phyloP scores from a whole-genome alignment of 2,888 invertebrate species.

The Andrena minutula region DNA sequence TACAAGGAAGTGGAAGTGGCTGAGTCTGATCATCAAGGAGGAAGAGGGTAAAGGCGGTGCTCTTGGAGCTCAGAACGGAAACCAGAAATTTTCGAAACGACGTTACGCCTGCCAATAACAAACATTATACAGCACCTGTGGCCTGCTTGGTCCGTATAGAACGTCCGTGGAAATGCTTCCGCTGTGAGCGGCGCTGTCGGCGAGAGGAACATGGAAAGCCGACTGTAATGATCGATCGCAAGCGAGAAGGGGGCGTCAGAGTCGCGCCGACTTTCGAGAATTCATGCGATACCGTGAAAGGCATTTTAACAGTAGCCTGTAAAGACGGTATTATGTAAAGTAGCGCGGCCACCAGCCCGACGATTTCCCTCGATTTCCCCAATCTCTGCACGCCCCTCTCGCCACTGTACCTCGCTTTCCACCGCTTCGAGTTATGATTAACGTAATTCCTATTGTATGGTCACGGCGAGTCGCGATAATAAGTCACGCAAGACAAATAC shows the following conservation, averaged over 20 bases:
- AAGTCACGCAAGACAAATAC: conserved; percentile 19
- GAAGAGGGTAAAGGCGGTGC: background rate
- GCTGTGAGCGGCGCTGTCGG: conserved; percentile 35
- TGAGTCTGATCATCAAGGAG: background rate
- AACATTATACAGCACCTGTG: conserved; percentile 23
- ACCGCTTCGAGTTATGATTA: conserved; percentile 10
- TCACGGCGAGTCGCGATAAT: conserved; percentile 31
- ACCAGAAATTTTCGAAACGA: conserved; percentile 12
- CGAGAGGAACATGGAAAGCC: conserved; percentile 28
- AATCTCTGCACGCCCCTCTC: background rate
- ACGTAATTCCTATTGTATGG: conserved; percentile 20
- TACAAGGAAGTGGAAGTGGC: conserved; percentile 21
- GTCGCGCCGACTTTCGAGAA: conserved; percentile 31
- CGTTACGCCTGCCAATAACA: conserved; percentile 8
- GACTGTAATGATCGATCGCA: conserved; percentile 39
- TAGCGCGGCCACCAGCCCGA: conserved; percentile 52
- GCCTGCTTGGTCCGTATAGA: conserved; percentile 11
- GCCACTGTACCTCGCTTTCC: conserved; percentile 11
- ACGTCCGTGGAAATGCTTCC: background rate
- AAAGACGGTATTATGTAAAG: conserved; percentile 72
- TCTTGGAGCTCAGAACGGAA: conserved; percentile 5
- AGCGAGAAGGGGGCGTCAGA: conserved; percentile 49
- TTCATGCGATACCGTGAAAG: conserved; percentile 26
- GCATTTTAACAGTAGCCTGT: conserved; percentile 66
- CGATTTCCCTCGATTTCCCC: conserved; percentile 65